phyloP scores from a whole-genome alignment of 2,797 vertebrate genomes.

The Mallotus villosus region DNA sequence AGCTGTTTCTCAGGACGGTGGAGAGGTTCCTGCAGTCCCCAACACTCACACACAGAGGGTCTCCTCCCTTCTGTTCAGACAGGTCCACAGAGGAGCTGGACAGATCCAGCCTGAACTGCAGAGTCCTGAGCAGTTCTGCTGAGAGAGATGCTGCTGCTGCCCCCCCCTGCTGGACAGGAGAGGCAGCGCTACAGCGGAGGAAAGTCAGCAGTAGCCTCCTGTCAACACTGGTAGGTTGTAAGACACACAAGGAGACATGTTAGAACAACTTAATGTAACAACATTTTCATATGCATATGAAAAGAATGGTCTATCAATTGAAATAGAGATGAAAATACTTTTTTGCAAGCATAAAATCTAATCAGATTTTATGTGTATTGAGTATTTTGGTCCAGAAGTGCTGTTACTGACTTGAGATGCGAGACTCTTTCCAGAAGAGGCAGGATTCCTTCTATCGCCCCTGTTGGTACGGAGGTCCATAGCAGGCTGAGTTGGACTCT shows the following conservation, averaged over 20 bases:
- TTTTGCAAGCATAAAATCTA: no score
- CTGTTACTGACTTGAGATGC: slow-evolving; percentile 27
- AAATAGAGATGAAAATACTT: no score
- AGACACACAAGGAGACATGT: background rate
- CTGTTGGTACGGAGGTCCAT: slow-evolving; percentile 50
- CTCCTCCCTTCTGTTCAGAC: slow-evolving; percentile 16
- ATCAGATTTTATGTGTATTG: no score
- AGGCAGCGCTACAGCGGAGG: slow-evolving; percentile 41
- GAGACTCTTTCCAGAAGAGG: slow-evolving; percentile 29
- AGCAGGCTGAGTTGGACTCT: slow-evolving; percentile 51
- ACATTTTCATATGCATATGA: no score
- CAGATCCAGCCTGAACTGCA: slow-evolving; percentile 49
- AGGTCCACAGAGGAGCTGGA: slow-evolving; percentile 39
- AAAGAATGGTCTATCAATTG: no score
- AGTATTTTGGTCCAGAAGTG: no score
- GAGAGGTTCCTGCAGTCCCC: slow-evolving; percentile 33
- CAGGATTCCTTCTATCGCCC: slow-evolving; percentile 26
- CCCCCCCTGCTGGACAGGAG: slow-evolving; percentile 45
- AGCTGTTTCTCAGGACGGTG: slow-evolving; percentile 37
- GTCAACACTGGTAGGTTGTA: slow-evolving; percentile 41
- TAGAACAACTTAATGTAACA: background rate
- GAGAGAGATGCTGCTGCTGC: background rate
- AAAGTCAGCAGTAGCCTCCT: slow-evolving; percentile 52
- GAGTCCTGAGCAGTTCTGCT: slow-evolving; percentile 37
- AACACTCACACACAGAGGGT: slow-evolving; percentile 34